Evolutionary conservation across 1,140 invertebrate genomes (phyloP), one percentile per base, ranked within the genome.

Genomic region (Pseudoatta argentina): DNA sequence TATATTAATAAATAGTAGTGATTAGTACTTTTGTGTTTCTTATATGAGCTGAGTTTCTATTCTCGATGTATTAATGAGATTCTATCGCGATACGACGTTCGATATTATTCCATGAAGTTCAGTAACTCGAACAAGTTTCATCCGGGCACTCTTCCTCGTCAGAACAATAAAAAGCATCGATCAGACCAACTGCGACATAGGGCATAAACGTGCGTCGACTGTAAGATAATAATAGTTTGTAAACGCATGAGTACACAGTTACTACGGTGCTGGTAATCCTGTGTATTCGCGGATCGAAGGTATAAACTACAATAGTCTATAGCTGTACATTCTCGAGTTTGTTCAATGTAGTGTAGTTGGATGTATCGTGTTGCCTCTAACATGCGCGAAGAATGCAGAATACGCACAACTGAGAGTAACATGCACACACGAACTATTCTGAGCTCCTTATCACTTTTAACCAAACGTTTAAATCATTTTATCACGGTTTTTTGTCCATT

Each of bases 161-260:
- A 71, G 78, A 71, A 81, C 78, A 81, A 81, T 44, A 67, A 71
- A 57, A 81, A 81, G 66, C 78, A 71, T 85, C 81, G 81, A 64
- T 85, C 83, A 77, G 63, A 5, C 73, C n/a, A 76, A 66, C 83
- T 69, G 51, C 73, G 83, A 64, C 51, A 64, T 30, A 27, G 61
- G 61, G 61, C 83, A 77, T 78, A 75, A 85, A 85, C 51, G 83
- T 85, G 61, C 72, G 61, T 77, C 73, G 57, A 85, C 72, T 73
- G 61, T 85, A 85, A 77, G 83, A 85, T 85, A 78, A 85, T 85
- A 85, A 85, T 85, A 85, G 83, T 85, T 85, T 67, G 78, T 77
- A 76, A 85, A 34, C 72, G 21, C 48, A 53, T 67, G 34, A 44
- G 71, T 78, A 67, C 76, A 67, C 76, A 67, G 83, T 85, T 85